Base-by-base conservation (phyloP, 2,113 vertebrate species). In the Thryonomys swinderianus region DNA sequence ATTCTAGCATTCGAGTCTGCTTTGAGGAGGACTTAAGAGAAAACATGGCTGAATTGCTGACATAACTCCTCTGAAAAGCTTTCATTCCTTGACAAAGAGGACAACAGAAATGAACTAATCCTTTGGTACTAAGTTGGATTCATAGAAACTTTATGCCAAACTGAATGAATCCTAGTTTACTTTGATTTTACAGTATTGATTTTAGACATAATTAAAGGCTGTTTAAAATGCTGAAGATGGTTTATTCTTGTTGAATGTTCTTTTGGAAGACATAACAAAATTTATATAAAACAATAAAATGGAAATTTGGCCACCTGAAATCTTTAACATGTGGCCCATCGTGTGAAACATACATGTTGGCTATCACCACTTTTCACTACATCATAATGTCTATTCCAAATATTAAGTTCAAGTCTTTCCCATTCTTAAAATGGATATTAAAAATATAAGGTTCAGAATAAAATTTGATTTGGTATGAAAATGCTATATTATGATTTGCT, bases 151-250 rank as follows among this genome's bases (percentile, higher is more conserved):
- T 79, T 78, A 3, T 78, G 59, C 66, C 79, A 88, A 93, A 27
- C 6, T 73, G 14, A 80, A 64, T 89, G 5, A 78, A 83, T 48
- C 30, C 12, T 86, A 53, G 23, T 79, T 27, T 86, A 88, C 9
- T 93, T 93, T 11, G 74, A 78, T 71, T 89, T 94, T 79, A 12
- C 8, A 42, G 62, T 45, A 53, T 37, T 82, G 42, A 93, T 91
- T 97, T 88, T 85, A 81, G 8, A 80, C 18, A 80, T 55, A 97
- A 91, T 64, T 84, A 6, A 81, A 78, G 3, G 18, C 16, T 88
- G 40, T 57, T 80, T 71, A 30, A 57, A 25, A 42, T 82, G 21
- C 8, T 94, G 74, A 91, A 78, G 67, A 45, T 64, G 3, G 42
- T 85, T 74, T n/a, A 45, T 86, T 76, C 76, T 18, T 87, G 17